Conservation (phyloP, 2,888 invertebrate genomes). For the Cecidostiba fungosa region DNA sequence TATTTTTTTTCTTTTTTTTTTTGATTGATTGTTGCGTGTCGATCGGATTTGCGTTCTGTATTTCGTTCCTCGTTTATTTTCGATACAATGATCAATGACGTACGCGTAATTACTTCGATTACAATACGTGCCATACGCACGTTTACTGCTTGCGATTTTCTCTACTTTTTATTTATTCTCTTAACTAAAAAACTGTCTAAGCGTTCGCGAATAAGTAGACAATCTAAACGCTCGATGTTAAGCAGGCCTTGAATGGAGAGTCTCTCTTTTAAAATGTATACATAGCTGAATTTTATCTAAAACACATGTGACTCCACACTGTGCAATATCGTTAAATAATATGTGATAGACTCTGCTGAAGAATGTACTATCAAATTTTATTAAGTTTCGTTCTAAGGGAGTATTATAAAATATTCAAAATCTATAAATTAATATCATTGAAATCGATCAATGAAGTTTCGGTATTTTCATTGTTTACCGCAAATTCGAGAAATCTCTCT, state of each 20-base stretch:
- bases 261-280: conserved; percentile 31
- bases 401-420: conserved; percentile 53
- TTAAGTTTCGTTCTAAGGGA: conserved; percentile 45
- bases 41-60: conserved; percentile 59
- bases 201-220: conserved; percentile 51
- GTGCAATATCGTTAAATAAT: conserved; percentile 42
- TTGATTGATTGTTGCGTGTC: conserved; percentile 55
- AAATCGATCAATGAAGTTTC: conserved; percentile 20
- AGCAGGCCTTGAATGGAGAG: conserved; percentile 59
- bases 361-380: conserved; percentile 37
- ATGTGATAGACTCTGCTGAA: background rate
- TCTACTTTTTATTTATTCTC: conserved; percentile 48
- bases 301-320: conserved; percentile 33
- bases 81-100: conserved; percentile 55
- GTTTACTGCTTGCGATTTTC: conserved; percentile 34
- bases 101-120: conserved; percentile 50
- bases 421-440: conserved; percentile 48
- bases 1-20: conserved; percentile 40
- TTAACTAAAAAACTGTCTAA: conserved; percentile 56
- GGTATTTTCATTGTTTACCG: background rate
- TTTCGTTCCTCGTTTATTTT: conserved; percentile 58
- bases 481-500: background rate
- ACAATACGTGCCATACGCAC: conserved; percentile 50
- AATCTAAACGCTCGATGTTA: conserved; percentile 45
- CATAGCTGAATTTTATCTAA: conserved; percentile 50